These are phyloP conservation scores for Dioctria linearis DNA, from an alignment of 2,888 invertebrate species.

Conservation along the genomic window DNA sequence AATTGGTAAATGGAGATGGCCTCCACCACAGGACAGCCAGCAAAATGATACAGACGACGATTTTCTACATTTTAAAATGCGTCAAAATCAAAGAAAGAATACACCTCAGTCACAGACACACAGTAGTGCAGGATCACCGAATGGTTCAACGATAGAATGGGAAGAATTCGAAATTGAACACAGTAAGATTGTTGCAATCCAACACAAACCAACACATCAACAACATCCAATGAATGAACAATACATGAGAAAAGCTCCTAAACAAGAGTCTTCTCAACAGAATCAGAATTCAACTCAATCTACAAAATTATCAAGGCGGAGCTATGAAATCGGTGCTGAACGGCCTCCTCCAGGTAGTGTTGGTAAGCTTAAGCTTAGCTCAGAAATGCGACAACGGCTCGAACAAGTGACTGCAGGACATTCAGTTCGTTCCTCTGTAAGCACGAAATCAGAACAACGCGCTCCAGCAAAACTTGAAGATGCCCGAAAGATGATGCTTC, in stretches of 20 bases:
- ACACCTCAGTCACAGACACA: conserved; percentile 78
- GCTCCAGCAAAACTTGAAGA: conserved; percentile 88
- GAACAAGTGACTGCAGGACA: conserved; percentile 92
- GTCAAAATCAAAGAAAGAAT: conserved; percentile 85
- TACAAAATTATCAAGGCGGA: conserved; percentile 71
- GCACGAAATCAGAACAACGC: conserved; percentile 80
- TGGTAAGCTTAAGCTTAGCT: conserved; percentile 90
- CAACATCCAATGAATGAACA: conserved; percentile 54
- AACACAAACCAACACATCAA: conserved; percentile 67
- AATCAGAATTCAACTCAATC: conserved; percentile 57
- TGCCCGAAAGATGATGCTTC: conserved; percentile 86
- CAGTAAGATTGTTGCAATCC: conserved; percentile 65
- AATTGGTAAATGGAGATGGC: conserved; percentile 97
- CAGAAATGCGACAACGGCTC: conserved; percentile 91
- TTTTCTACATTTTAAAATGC: conserved; percentile 90
- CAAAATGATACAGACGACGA: conserved; percentile 82
- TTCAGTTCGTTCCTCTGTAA: conserved; percentile 84
- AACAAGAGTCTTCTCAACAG: conserved; percentile 20
- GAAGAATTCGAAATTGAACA: conserved; percentile 87
- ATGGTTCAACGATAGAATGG: conserved; percentile 80
- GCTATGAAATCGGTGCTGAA: conserved; percentile 86
- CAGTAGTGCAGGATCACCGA: conserved; percentile 66
- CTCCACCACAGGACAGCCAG: conserved; percentile 85
- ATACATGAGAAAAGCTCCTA: conserved; percentile 29
- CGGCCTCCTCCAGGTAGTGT: conserved; percentile 89